These are phyloP conservation scores for Mamestra configurata DNA, from an alignment of 1,140 invertebrate species.

Conservation along the genomic window DNA sequence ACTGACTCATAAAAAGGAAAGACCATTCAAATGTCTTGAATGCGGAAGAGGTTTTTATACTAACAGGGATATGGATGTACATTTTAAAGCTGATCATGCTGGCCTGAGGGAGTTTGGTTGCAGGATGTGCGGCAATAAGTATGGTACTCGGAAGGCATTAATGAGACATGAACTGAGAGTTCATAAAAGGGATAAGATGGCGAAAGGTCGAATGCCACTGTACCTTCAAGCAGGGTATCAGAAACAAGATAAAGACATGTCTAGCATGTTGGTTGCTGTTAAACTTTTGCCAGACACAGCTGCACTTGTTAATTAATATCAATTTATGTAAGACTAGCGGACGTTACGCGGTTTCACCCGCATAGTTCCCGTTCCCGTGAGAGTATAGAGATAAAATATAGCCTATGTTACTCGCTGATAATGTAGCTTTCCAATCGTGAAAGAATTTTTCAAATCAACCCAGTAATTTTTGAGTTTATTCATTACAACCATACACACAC, in stretches of 20 bases:
- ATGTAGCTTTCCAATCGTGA: no score
- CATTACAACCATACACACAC: no score
- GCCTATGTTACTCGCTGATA: no score
- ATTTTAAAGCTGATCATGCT: conserved; percentile 77
- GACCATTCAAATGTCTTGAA: conserved; percentile 64
- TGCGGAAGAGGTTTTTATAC: conserved; percentile 66
- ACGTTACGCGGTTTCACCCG: no score
- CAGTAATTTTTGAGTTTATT: no score
- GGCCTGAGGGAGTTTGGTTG: conserved; percentile 81
- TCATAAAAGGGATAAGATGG: conserved; percentile 77
- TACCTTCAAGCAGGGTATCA: conserved; percentile 67
- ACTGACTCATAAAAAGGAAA: conserved; percentile 68
- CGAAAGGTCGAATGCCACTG: conserved; percentile 66
- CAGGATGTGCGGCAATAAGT: conserved; percentile 80
- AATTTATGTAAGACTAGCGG: no score
- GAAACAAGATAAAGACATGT: conserved; percentile 21
- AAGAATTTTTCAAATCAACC: no score
- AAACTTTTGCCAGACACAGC: not conserved
- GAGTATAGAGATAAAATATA: no score
- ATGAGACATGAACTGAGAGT: conserved; percentile 81
- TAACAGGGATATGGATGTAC: conserved; percentile 64
- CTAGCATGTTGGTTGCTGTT: not conserved
- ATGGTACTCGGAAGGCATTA: conserved; percentile 76
- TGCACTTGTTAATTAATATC: not conserved
- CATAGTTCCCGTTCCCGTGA: no score